Evolutionary conservation across 2,113 vertebrate species (phyloP).

Genomic region (Polypterus bichir): DNA sequence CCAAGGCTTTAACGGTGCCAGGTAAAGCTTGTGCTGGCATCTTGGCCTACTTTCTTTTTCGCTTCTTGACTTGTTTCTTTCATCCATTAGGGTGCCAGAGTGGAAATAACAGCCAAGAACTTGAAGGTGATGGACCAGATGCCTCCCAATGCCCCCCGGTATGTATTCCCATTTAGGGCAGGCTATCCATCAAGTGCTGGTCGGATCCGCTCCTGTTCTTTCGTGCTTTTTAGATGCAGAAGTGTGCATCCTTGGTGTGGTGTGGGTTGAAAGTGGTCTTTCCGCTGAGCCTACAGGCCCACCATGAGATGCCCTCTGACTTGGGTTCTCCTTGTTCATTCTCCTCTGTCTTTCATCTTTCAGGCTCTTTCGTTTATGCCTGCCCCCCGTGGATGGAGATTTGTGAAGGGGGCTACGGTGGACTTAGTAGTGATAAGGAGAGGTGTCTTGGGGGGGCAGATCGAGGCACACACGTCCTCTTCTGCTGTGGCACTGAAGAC

Average conservation of each 20-base stretch:
- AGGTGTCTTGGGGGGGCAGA: too few relatives aligned
- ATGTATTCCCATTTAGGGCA: conserved; percentile 21
- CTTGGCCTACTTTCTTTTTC: background rate
- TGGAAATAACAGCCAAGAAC: conserved; percentile 94
- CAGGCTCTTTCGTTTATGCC: conserved; percentile 86
- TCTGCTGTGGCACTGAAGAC: too few relatives aligned
- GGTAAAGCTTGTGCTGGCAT: background rate
- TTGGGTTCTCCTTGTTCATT: background rate
- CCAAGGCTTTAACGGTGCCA: background rate
- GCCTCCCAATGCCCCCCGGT: conserved; percentile 82
- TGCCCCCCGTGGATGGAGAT: conserved; percentile 84
- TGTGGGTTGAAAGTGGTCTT: too few relatives aligned
- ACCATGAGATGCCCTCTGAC: too few relatives aligned
- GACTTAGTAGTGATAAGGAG: too few relatives aligned
- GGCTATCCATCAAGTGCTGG: too few relatives aligned
- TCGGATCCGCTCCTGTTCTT: too few relatives aligned
- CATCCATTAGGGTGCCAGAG: conserved; percentile 73
- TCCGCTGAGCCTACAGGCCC: too few relatives aligned
- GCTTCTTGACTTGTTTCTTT: conserved; percentile 6
- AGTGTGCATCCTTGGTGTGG: too few relatives aligned
- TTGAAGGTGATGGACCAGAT: conserved; percentile 94
- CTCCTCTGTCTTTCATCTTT: conserved; percentile 11
- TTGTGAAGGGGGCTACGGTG: conserved; percentile 39
- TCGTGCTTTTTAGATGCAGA: too few relatives aligned
- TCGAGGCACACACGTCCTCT: too few relatives aligned